phyloP scores from a whole-genome alignment of 2,797 vertebrate species.

The Danionella dracula region DNA sequence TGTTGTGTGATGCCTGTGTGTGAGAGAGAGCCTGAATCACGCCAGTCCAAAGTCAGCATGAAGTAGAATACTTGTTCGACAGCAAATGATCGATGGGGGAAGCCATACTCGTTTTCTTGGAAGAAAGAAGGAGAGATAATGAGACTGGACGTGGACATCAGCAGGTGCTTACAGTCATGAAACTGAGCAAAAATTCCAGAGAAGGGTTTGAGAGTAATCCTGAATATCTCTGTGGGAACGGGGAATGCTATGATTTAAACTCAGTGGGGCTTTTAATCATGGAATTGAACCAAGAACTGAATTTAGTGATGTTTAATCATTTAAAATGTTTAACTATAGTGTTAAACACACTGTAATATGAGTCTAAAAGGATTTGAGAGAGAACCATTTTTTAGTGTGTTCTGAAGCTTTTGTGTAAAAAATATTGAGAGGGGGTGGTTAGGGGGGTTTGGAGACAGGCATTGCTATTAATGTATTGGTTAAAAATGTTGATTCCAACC shows the following conservation, averaged over 20 bases:
- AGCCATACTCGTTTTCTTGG: background rate
- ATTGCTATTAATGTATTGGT: too few species aligned
- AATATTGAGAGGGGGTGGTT: too few species aligned
- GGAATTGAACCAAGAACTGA: too few species aligned
- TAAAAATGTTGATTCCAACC: too few species aligned
- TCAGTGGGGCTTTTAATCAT: background rate
- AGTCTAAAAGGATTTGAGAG: too few species aligned
- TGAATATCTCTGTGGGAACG: background rate
- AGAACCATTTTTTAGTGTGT: too few species aligned
- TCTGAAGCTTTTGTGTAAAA: too few species aligned
- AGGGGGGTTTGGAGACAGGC: too few species aligned
- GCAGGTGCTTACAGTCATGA: constrained; percentile 10
- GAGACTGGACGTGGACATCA: background rate
- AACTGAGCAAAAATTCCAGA: background rate
- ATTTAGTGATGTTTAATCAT: too few species aligned
- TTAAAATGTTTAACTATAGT: too few species aligned
- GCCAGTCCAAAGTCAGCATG: background rate
- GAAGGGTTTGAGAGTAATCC: background rate
- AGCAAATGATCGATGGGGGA: background rate
- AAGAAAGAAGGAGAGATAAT: background rate
- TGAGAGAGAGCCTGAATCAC: background rate
- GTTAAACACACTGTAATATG: too few species aligned
- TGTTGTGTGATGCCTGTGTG: background rate
- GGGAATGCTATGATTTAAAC: background rate
- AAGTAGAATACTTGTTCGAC: background rate